These are phyloP conservation scores for Chionodraco myersi DNA, from an alignment of 2,113 vertebrate species.

Conservation along the genomic window DNA sequence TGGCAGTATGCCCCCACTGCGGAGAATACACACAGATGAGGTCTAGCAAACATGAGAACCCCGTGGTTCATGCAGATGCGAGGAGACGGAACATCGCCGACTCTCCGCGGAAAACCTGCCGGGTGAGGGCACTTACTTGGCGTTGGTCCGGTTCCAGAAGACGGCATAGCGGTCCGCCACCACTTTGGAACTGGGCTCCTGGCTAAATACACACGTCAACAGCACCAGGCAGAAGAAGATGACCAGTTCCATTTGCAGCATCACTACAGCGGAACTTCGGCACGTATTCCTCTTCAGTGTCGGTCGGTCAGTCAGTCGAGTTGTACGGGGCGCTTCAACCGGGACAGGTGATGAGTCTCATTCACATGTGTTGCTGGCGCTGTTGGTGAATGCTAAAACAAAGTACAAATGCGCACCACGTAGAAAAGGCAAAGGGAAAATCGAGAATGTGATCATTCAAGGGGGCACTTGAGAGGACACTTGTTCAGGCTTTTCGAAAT, in stretches of 20 bases:
- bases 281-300: slow-evolving; percentile 80
- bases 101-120: slow-evolving; percentile 38
- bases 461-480: slow-evolving; percentile 49
- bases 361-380: slow-evolving; percentile 73
- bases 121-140: slow-evolving; percentile 85
- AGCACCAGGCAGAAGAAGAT: slow-evolving; percentile 91
- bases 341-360: slow-evolving; percentile 71
- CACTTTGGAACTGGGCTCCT: slow-evolving; percentile 96
- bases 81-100: slow-evolving; percentile 26
- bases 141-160: slow-evolving; percentile 98
- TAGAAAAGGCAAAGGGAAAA: background rate
- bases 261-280: slow-evolving; percentile 85
- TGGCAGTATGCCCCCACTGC: slow-evolving; percentile 65
- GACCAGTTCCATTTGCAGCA: slow-evolving; percentile 97
- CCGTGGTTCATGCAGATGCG: slow-evolving; percentile 30
- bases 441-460: slow-evolving; percentile 40
- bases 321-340: slow-evolving; percentile 58
- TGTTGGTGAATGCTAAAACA: slow-evolving; percentile 33
- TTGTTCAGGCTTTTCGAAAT: slow-evolving; percentile 44
- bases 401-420: slow-evolving; percentile 38
- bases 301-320: slow-evolving; percentile 51
- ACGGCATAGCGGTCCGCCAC: slow-evolving; percentile 98
- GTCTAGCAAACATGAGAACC: slow-evolving; percentile 19
- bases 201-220: slow-evolving; percentile 94
- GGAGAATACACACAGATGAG: slow-evolving; percentile 60